Evolutionary conservation across 2,888 invertebrate genomes (phyloP), one percentile per base, ranked within the genome.

Genomic region (Gasteruption jaculator): DNA sequence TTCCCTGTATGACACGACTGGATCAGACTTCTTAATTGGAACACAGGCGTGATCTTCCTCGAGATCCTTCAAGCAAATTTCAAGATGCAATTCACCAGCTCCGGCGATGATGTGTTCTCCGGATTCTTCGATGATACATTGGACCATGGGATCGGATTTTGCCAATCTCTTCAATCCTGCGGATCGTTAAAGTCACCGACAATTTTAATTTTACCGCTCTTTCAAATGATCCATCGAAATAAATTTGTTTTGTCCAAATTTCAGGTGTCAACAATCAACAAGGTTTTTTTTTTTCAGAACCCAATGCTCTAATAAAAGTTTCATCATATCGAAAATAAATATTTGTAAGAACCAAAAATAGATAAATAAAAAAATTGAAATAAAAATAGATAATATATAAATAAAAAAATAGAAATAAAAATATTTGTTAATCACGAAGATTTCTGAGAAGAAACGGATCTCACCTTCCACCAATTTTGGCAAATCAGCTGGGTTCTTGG

Each of bases 71-170:
- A 99, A 79, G 73, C 99, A 99, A 76, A 99, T 99, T 79, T 99
- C 99, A 75, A 99, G 84, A 80, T 99, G 99, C 63, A 99, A 80
- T 76, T 99, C 99, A 65, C 99, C 99, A 57, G 99, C 99, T 57
- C 99, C 99, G 59, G 99, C 99, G 68, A 99, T 92, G 73, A 99
- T 97, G 76, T 99, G 96, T 74, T 99, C 99, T 52, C 99, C 97
- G 46, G 95, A 95, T 75, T 97, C 97, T 78, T 97, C 96, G 74
- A 93, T 95, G 76, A 94, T 91, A 79, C 96, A 97, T 77, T 99
- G 91, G 58, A 99, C 99, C 97, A 99, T 99, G 81, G 99, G 99
- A 81, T 99, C 99, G 42, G 97, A 99, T 75, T 99, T 99, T 68
- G 97, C 94, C 66, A 99, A 79, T 76, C 99, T 93, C 78, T 99